A percentile compares a stretch with the other conserved stretches of the same genome.
These are phyloP conservation scores for Fringilla coelebs DNA, from an alignment of 2,797 vertebrate genomes.

Conservation along the genomic window DNA sequence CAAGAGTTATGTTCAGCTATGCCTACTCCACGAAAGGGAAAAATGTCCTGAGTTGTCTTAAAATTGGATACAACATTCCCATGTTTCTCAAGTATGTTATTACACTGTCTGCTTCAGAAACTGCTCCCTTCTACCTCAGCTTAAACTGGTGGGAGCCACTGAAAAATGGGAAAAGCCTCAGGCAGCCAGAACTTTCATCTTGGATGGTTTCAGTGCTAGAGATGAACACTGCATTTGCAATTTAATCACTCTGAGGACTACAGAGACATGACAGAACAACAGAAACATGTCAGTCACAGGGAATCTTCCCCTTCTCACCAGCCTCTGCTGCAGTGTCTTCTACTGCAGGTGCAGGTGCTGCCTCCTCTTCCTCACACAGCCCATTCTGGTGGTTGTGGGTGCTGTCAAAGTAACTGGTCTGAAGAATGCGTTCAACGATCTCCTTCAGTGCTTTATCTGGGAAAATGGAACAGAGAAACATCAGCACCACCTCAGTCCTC, in stretches of 20 bases:
- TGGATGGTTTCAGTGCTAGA: background rate
- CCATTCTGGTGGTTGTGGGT: conserved; percentile 92
- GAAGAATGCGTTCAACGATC: conserved; percentile 88
- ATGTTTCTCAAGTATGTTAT: background rate
- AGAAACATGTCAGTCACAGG: background rate
- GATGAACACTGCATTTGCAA: background rate
- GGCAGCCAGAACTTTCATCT: background rate
- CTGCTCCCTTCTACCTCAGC: background rate
- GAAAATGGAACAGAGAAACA: background rate
- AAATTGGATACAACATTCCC: background rate
- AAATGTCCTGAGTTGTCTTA: background rate
- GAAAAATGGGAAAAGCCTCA: background rate
- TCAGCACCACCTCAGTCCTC: background rate
- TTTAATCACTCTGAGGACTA: background rate
- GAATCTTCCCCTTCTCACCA: conserved; percentile 71
- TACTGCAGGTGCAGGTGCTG: conserved; percentile 72
- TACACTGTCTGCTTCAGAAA: background rate
- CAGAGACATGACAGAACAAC: background rate
- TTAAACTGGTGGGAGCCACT: background rate
- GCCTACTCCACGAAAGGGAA: background rate
- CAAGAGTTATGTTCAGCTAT: background rate
- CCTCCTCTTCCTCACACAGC: conserved; percentile 87
- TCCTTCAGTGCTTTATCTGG: conserved; percentile 92
- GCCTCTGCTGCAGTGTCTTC: conserved; percentile 82
- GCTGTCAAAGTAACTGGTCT: conserved; percentile 93